Evolutionary conservation across 2,113 vertebrate genomes (phyloP).

Genomic region (Mustelus asterias): DNA sequence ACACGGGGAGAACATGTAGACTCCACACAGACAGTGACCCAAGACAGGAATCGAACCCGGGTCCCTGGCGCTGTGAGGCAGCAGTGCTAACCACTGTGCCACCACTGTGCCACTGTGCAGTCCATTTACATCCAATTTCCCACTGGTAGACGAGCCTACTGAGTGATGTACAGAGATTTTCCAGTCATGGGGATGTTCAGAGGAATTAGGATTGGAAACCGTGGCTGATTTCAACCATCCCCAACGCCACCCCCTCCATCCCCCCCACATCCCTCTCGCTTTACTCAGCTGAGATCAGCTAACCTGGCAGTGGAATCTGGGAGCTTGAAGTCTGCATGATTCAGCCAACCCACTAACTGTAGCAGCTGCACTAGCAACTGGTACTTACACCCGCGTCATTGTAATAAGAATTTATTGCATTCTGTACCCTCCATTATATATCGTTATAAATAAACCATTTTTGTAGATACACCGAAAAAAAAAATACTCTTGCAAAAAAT

Average conservation of each 20-base stretch:
- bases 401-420: background rate
- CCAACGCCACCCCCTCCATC: background rate
- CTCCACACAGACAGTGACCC: too few species aligned
- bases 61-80: too few species aligned
- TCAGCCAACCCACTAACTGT: background rate
- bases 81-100: too few species aligned
- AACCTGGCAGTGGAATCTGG: background rate
- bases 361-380: background rate
- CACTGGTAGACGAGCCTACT: too few species aligned
- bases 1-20: too few species aligned
- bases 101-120: too few species aligned
- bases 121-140: too few species aligned
- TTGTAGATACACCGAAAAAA: background rate
- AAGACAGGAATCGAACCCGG: too few species aligned
- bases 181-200: too few species aligned
- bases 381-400: background rate
- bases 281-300: background rate
- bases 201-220: too few species aligned
- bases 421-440: background rate
- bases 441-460: slow-evolving; percentile 12
- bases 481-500: background rate
- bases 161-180: too few species aligned
- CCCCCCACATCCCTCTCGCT: background rate
- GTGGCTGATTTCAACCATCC: background rate
- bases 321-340: background rate